Conservation (phyloP, 2,797 vertebrate species). For the Sebastes paucispinis region DNA sequence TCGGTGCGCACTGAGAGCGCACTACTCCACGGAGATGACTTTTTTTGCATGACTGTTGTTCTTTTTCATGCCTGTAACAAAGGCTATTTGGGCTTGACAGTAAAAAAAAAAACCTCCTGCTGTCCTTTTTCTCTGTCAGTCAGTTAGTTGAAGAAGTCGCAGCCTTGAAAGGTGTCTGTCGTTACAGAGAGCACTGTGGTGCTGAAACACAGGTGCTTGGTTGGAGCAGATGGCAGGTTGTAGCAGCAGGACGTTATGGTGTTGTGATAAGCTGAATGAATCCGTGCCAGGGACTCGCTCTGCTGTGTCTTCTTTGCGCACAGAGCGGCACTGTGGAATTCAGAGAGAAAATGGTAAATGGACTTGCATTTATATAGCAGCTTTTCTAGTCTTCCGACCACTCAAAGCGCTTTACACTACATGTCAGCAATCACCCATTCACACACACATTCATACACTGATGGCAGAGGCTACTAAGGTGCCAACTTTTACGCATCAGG, state of each 20-base stretch:
- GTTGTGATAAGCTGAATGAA: not conserved
- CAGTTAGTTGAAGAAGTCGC: not conserved
- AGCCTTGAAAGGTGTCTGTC: not conserved
- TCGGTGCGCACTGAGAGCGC: conserved; percentile 56
- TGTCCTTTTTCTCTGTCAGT: not conserved
- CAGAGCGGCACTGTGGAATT: conserved; percentile 75
- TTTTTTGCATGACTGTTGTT: not conserved
- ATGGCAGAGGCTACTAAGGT: too few relatives aligned
- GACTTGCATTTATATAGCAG: too few relatives aligned
- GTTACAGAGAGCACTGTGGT: not conserved
- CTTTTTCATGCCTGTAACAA: not conserved
- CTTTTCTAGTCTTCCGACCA: too few relatives aligned
- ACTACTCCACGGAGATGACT: conserved; percentile 11
- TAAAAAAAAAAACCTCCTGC: not conserved
- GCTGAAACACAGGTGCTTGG: conserved; percentile 31
- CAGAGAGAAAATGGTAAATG: conserved; percentile 3
- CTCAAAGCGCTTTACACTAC: too few relatives aligned
- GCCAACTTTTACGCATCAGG: too few relatives aligned
- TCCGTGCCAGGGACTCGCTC: conserved; percentile 14
- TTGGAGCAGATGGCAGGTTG: conserved; percentile 16
- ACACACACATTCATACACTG: too few relatives aligned
- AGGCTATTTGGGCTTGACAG: not conserved
- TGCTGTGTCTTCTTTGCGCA: conserved; percentile 37
- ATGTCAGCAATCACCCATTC: too few relatives aligned
- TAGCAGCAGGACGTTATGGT: not conserved